These are phyloP conservation scores for Antechinus flavipes DNA, from an alignment of 2,113 vertebrate genomes.

Conservation along the genomic window DNA sequence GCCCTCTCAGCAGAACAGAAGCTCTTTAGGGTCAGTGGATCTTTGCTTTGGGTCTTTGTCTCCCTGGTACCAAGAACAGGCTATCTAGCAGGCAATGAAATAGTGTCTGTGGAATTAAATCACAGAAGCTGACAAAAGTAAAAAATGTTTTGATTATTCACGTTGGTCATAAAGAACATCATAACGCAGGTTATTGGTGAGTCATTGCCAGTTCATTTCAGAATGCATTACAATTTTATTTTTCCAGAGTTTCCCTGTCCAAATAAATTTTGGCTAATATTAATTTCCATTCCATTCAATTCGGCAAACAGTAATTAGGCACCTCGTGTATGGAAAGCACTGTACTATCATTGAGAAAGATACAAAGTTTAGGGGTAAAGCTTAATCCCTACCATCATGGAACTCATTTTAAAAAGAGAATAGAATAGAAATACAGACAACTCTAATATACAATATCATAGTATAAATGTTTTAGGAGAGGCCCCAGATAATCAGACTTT, in stretches of 20 bases:
- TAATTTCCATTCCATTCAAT: slow-evolving; percentile 32
- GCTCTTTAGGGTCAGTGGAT: background rate
- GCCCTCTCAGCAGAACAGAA: background rate
- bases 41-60: too few species aligned
- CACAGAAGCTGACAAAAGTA: slow-evolving; percentile 31
- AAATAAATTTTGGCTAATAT: slow-evolving; percentile 42
- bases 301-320: slow-evolving; percentile 4
- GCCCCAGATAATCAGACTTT: background rate
- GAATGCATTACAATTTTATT: slow-evolving; percentile 27
- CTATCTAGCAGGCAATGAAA: background rate
- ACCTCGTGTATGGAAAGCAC: slow-evolving; percentile 19
- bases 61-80: background rate
- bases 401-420: background rate
- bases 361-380: background rate
- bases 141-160: slow-evolving; percentile 56
- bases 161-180: slow-evolving; percentile 50
- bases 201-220: slow-evolving; percentile 34
- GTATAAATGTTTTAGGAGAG: background rate
- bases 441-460: background rate
- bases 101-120: background rate
- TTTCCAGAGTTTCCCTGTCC: slow-evolving; percentile 42
- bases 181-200: slow-evolving; percentile 40
- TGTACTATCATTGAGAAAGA: slow-evolving; percentile 30
- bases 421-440: background rate
- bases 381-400: background rate